Conservation (phyloP, 2,113 vertebrate species). For the Struthidea cinerea region DNA sequence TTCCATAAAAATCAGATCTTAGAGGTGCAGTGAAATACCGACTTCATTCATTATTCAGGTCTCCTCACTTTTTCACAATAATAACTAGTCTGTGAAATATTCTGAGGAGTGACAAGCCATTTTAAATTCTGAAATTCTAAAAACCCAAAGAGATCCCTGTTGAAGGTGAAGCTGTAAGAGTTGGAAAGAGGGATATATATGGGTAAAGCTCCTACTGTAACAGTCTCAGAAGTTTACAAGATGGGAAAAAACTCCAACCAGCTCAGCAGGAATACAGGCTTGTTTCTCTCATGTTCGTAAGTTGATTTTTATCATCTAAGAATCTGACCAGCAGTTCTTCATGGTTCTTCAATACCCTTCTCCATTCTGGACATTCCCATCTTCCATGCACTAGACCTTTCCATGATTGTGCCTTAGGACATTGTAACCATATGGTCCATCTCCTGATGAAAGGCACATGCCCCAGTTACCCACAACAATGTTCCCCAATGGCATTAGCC, state of each 20-base stretch:
- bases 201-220: neutral
- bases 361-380: neutral
- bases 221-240: neutral
- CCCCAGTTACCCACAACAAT: neutral
- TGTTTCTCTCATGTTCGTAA: neutral
- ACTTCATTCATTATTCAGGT: slow-evolving; percentile 7
- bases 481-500: neutral
- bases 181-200: neutral
- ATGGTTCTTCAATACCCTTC: neutral
- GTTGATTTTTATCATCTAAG: neutral
- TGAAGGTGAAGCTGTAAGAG: neutral
- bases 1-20: neutral
- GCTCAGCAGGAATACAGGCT: neutral
- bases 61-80: neutral
- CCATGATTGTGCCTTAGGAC: neutral
- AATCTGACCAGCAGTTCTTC: neutral
- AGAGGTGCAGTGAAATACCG: neutral
- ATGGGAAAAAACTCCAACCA: neutral
- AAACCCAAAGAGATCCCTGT: neutral
- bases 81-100: neutral
- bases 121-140: neutral
- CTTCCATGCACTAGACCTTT: neutral
- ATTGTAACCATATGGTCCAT: neutral
- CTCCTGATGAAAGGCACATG: neutral
- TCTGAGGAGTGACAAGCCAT: neutral